Evolutionary conservation across 2,797 vertebrate species (phyloP).

Genomic region (Bradypodion ventrale): DNA sequence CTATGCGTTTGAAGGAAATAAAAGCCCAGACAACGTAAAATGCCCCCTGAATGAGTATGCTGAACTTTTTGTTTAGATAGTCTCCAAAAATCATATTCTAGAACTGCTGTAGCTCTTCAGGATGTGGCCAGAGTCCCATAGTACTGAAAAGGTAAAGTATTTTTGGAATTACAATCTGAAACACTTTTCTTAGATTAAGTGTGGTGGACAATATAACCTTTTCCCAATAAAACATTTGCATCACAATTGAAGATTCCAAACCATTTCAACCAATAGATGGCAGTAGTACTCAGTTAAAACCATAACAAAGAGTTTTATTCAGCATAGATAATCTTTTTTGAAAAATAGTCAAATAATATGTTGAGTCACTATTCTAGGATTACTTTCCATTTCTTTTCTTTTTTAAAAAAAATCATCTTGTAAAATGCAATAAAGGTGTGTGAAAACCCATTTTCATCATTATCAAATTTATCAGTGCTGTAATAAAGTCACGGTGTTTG

Average conservation of each 20-base stretch:
- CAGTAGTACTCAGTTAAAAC: conserved; percentile 30
- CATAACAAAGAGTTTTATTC: neutral
- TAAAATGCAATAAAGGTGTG: neutral
- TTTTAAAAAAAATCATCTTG: neutral
- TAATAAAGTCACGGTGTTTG: neutral
- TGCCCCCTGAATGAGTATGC: neutral
- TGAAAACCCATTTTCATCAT: neutral
- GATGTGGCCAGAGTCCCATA: neutral
- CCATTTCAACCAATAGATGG: conserved; percentile 52
- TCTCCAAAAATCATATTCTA: neutral
- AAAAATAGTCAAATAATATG: neutral
- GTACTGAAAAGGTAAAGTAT: conserved; percentile 2
- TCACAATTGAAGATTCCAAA: conserved; percentile 31
- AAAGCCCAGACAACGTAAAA: neutral
- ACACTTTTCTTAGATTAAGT: neutral
- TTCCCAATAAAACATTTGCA: neutral
- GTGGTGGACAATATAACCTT: too few species aligned
- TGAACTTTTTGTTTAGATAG: neutral
- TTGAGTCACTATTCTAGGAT: neutral
- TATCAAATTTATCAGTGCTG: neutral
- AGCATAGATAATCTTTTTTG: neutral
- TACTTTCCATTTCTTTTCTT: neutral
- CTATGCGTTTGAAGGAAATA: neutral
- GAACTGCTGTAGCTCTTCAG: neutral
- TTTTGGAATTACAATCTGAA: neutral